Base-by-base conservation (phyloP, 2,113 vertebrate species). In the Excalfactoria chinensis region DNA sequence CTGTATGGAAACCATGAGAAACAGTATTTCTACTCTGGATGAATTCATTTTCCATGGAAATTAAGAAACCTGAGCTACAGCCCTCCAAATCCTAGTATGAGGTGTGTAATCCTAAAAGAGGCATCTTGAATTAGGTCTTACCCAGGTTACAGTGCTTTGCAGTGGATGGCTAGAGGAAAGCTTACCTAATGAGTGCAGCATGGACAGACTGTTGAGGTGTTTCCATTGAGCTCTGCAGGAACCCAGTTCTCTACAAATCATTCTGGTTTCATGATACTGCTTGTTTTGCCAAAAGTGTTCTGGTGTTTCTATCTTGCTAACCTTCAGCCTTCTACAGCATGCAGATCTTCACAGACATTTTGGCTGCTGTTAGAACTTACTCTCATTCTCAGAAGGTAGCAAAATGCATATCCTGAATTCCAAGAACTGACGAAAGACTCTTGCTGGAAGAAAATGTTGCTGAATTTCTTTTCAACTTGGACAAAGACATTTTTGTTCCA, bases 231-330 rank as follows among this genome's bases (percentile, higher is more conserved):
- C 68, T 88, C 44, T 85, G 71, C 63, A 46, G 75, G 64, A 88
- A 30, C 63, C 69, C 44, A 30, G 5, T 32, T 46, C 55, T 68
- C 0, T 0, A 17, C 1, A 4, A 83, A 83, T 70, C 34, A 5
- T 74, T 91, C 68, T 83, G 53, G 43, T 95, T 93, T 93, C 37
- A 26, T 51, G 76, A 80, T 88, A 84, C 82, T 89, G 19, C 22
- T 88, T 89, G 86, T 80, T 88, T 75, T 94, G 92, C 88, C 64
- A 74, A 83, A 89, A 83, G 7, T 17, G 26, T 89, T 83, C 49
- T 85, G 55, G 22, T 44, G 73, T 93, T 95, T 94, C 58, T 10
- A 8, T 80, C 1, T 0, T 77, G 68, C 46, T 88, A 44, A 55
- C 35, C 87, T 91, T 91, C 75, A 93, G 43, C 78, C 23, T 95